Conservation (phyloP, 2,113 vertebrate species). For the Scopus umbretta region DNA sequence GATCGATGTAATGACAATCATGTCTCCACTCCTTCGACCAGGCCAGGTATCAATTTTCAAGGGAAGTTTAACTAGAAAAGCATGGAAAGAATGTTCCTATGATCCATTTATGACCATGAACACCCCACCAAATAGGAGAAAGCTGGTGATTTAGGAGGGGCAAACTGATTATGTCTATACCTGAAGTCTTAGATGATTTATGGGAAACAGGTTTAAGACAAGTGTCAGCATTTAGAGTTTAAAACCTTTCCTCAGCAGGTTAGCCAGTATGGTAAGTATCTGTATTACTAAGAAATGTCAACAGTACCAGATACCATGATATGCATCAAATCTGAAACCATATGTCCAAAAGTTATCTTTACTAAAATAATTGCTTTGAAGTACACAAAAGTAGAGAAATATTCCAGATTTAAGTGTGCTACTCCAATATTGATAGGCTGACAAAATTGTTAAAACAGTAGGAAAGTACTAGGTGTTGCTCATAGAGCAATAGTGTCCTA, state of each 20-base stretch:
- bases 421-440: neutral
- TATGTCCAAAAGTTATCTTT: neutral
- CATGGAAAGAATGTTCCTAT: neutral
- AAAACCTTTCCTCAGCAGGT: neutral
- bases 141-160: neutral
- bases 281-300: neutral
- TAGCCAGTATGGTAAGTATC: neutral
- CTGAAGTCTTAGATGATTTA: neutral
- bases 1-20: slow-evolving; percentile 69
- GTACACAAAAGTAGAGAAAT: neutral
- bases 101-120: neutral
- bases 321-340: neutral
- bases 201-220: neutral
- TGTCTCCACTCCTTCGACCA: slow-evolving; percentile 59
- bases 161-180: neutral
- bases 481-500: neutral
- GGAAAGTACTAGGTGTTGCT: neutral
- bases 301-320: neutral
- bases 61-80: slow-evolving; percentile 4
- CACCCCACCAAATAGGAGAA: neutral
- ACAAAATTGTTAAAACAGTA: neutral
- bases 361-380: neutral
- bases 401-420: neutral
- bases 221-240: neutral
- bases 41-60: slow-evolving; percentile 62